Evolutionary conservation across 2,113 vertebrate species (phyloP), one percentile per base, ranked within the genome.

Genomic region (Ploceus nigricollis): DNA sequence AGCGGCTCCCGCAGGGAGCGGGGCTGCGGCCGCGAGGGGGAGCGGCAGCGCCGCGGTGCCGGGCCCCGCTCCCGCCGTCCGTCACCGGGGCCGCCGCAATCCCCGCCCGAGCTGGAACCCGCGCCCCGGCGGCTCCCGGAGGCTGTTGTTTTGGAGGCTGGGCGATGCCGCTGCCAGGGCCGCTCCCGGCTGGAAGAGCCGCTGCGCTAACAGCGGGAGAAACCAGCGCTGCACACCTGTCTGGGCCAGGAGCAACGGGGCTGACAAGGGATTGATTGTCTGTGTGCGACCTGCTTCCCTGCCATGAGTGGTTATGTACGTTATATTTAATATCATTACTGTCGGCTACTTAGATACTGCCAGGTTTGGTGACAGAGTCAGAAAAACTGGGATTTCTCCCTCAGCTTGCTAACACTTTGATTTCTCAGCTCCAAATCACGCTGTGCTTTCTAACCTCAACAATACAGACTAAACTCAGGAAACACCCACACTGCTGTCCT

Each of bases 171-270:
- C 11, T 35, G 23, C 23, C 2, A 12, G 12, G 14, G 44, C 69
- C 19, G 5, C 17, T 11, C 33, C 54, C 3, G 39, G 2, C 45
- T 30, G 69, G 45, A 11, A 18, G 4, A 28, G 64, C 40, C 14
- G 13, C 50, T 1, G 37, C 0, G 2, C 37, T 9, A 1, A 3
- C 25, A 18, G 40, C 1, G 5, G 35, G 20, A 56, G 33, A 6
- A 50, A 5, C 4, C 45, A 17, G 44, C 3, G 0, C 9, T 7
- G 23, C 47, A 1, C 73, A 3, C 3, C 7, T 3, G 42, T 0
- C 47, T 8, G 24, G 14, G 40, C 31, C 53, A 8, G 53, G 4
- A 66, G 51, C 50, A 9, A 13, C 9, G 8, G 14, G 10, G 37
- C 17, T 47, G 82, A 4, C 23, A 5, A 8, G 2, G 24, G 14